phyloP scores from a whole-genome alignment of 2,888 invertebrate genomes.

The Notodonta ziczac region DNA sequence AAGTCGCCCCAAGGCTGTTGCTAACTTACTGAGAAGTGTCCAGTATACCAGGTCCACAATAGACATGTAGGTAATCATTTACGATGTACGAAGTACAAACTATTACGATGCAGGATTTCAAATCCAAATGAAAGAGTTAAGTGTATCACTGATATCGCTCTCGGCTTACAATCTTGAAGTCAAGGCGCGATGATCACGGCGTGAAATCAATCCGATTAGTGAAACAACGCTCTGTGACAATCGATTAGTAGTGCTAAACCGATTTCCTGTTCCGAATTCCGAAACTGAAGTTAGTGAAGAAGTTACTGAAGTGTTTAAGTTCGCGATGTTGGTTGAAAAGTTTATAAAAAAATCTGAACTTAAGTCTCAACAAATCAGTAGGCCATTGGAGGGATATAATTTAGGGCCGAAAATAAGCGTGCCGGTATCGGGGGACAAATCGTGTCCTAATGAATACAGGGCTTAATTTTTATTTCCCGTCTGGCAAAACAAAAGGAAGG shows the following conservation, averaged over 20 bases:
- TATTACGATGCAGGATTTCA: constrained; percentile 22
- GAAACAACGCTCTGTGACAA: constrained; percentile 12
- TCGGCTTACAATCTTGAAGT: constrained; percentile 26
- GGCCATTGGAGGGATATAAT: too few species aligned
- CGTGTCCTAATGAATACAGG: too few species aligned
- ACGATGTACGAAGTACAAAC: background rate
- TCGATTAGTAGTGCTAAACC: constrained; percentile 22
- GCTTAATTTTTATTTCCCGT: too few species aligned
- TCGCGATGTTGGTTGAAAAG: background rate
- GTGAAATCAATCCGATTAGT: constrained; percentile 27
- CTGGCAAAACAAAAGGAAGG: too few species aligned
- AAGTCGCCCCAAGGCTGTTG: constrained; percentile 64
- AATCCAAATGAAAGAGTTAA: constrained; percentile 36
- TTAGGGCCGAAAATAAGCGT: too few species aligned
- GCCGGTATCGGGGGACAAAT: too few species aligned
- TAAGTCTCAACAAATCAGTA: too few species aligned
- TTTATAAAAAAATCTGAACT: background rate
- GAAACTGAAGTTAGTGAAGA: constrained; percentile 13
- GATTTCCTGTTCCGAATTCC: constrained; percentile 22
- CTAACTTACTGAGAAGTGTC: constrained; percentile 36
- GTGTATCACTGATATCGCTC: constrained; percentile 21
- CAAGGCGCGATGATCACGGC: constrained; percentile 18
- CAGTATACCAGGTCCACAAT: constrained; percentile 25
- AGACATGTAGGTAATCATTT: background rate
- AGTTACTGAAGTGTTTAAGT: too few species aligned